Percentiles rank a stretch among this genome's conserved stretches.
These are phyloP conservation scores for Recurvirostra avosetta DNA, from an alignment of 2,113 vertebrate species.

Conservation along the genomic window DNA sequence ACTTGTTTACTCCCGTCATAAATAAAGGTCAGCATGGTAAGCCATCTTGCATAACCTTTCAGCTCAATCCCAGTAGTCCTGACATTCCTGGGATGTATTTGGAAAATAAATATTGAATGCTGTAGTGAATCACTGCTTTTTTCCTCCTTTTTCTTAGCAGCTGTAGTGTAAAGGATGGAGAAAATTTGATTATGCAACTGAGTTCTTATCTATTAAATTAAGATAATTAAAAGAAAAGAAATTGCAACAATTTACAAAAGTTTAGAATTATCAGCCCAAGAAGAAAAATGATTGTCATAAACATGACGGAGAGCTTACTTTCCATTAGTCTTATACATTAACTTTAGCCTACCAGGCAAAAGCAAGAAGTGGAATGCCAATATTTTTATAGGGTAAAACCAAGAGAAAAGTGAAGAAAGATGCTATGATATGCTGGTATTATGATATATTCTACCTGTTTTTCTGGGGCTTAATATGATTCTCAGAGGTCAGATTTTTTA, in stretches of 20 bases:
- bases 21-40: constrained; percentile 43
- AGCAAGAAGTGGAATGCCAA: background rate
- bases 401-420: background rate
- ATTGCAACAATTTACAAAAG: background rate
- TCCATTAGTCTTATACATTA: background rate
- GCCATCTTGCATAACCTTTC: constrained; percentile 36
- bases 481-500: background rate
- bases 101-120: background rate
- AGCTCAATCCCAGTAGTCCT: constrained; percentile 15
- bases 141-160: background rate
- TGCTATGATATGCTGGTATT: background rate
- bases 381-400: background rate
- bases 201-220: background rate
- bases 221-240: background rate
- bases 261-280: background rate
- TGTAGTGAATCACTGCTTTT: background rate
- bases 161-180: background rate
- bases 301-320: background rate
- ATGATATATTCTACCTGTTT: background rate
- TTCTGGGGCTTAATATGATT: background rate
- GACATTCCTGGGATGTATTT: constrained; percentile 35
- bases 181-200: background rate
- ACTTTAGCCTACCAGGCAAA: background rate
- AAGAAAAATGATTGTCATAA: background rate
- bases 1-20: background rate